Base-by-base conservation (phyloP, 2,888 invertebrate species). In the Halictus ligatus region DNA sequence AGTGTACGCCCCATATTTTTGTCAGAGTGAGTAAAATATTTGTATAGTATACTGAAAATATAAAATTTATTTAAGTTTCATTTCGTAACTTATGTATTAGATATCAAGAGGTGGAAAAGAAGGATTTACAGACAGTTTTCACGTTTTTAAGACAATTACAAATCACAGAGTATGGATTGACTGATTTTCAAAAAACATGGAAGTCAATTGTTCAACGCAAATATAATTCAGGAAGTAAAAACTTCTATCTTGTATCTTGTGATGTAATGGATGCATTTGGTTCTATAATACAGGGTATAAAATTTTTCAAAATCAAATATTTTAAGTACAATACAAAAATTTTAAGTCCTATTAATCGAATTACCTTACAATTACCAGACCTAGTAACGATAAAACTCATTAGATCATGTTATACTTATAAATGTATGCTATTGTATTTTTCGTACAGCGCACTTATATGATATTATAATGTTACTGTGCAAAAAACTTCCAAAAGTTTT, bases 221-320 rank as follows among this genome's bases (percentile, higher is more conserved):
- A 54, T 1, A 0, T 46, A 48, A 58, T 71, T 60, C 35, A 54
- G 18, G 15, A 5, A 25, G 5, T n/a, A 13, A 67, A 48, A 48
- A 69, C 21, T n/a, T 73, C 1, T 46, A 72, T 40, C 4, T 87
- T 35, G 54, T 87, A 58, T 72, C 75, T 60, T 83, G 75, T n/a
- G 87, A 87, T 71, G 75, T 87, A 69, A 18, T 3, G 13, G 75
- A 87, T 76, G 87, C 87, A 12, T 87, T 87, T 71, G 87, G 83
- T 87, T 83, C 87, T 25, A 75, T 87, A 50, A 13, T 72, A 54
- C 87, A 83, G 10, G 46, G 87, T 87, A 80, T 67, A 48, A 64
- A 8, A 29, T 13, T 58, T 50, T 73, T 18, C 18, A 64, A 58
- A 7, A 60, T 74, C 2, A 50, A 80, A 4, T 21, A 54, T 48